Base-by-base conservation (phyloP, 2,888 invertebrate genomes). In the Cephonodes hylas region DNA sequence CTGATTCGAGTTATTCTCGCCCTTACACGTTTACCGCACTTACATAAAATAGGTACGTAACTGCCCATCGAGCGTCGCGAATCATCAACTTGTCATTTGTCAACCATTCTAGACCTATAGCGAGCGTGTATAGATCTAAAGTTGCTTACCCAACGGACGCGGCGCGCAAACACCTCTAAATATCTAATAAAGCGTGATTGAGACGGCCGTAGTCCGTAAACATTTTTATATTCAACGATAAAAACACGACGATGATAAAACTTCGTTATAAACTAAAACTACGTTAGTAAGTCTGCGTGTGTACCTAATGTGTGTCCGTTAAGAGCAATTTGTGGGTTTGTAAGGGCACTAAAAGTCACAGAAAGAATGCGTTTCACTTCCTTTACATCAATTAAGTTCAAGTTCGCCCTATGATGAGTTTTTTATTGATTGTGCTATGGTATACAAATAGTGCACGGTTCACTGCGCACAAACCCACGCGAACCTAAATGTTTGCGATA, bases 1-100 rank as follows among this genome's bases (percentile, higher is more conserved):
- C 66, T 61, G 75, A 85, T 84, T 73, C 74, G 73, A 74, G 66
- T 79, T 74, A 81, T 75, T 74, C 75, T 74, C 73, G 72, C 77
- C 80, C 76, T 74, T 70, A 69, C 70, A 69, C 69, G 68, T 72
- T 76, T 72, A 77, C 74, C 73, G 73, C 74, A 70, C 74, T 76
- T 77, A 76, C 74, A 73, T 58, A 38, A 31, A 58, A 58, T 58
- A 59, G 44, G 23, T 42, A 44, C 67, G 66, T 53, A 44, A 58
- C 27, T 59, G 58, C 38, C 58, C 42, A 60, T 34, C 60, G 15
- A 60, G 27, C 60, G 48, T 42, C 34, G 46, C 57, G 58, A 53
- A 60, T 64, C 53, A 53, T 69, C 63, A 62, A 62, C 64, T 63
- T 60, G 68, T 69, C 68, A 58, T 68, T 73, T 67, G 64, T 70